Evolutionary conservation across 2,113 vertebrate species (phyloP), one percentile per base, ranked within the genome.

Genomic region (Mirounga angustirostris): DNA sequence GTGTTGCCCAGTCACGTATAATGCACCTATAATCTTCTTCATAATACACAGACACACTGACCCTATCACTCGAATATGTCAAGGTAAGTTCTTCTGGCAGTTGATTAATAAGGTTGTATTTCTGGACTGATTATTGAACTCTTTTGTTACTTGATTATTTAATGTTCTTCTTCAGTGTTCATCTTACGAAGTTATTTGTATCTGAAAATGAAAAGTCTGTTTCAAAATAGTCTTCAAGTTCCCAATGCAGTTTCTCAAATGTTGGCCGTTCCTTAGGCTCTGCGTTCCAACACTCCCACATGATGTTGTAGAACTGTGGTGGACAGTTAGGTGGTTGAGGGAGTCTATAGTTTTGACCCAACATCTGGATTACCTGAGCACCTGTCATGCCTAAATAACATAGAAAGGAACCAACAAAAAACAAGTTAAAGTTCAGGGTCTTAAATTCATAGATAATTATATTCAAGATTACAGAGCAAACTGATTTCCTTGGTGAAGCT

Each of bases 261-360:
- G 99, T 99, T 54, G 99, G 99, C 0, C 99, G 97, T 0, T 97
- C 97, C 0, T 74, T 46, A 0, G 99, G 98, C 0, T 98, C 95
- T 0, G 90, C 92, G 0, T 97, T 99, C 99, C 99, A 99, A 98
- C 99, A 99, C 12, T 98, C 97, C 40, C 67, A 13, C 99, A 99
- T 99, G 81, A 99, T 99, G 33, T 97, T 91, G 26, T 99, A 99
- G 88, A 99, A 69, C 0, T 96, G 63, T 0, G 16, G 82, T 0
- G 99, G 99, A 82, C 99, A 99, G 8, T 71, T 97, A 0, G 90
- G 0, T 0, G 99, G 99, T 54, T 98, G 98, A 0, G 99, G 82
- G 61, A 99, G 99, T 94, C 99, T 98, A 98, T 99, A 99, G 21
- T 99, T 99, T 11, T 92, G 90, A 7, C 98, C 87, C 88, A 99